Evolutionary conservation across 2,113 vertebrate genomes (phyloP).

Genomic region (Eolophus roseicapilla): DNA sequence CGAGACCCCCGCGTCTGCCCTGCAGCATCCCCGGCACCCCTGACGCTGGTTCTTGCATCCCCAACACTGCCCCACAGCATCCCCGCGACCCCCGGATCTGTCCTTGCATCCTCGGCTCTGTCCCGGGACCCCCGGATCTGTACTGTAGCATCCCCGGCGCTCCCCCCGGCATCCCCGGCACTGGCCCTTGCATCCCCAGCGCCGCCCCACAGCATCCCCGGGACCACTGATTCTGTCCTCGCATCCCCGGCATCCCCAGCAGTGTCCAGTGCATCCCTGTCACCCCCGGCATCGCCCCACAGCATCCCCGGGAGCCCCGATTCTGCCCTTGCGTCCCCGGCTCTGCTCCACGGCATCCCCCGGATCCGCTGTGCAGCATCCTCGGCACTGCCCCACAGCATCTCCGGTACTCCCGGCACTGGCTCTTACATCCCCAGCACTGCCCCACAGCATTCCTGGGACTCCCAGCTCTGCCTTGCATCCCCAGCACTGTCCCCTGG

Average conservation of each 20-base stretch:
- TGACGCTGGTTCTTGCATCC: background rate
- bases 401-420: background rate
- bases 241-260: background rate
- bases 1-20: background rate
- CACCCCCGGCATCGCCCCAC: background rate
- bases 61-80: background rate
- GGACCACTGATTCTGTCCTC: background rate
- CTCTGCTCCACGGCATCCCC: background rate
- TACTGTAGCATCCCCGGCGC: background rate
- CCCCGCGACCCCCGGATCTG: background rate
- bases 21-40: background rate
- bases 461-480: background rate
- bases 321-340: background rate
- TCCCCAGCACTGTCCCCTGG: background rate
- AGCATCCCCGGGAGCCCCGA: background rate
- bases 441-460: background rate
- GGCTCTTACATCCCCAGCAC: background rate
- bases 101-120: background rate
- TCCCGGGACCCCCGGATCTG: background rate
- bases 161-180: background rate
- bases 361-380: background rate
- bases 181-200: background rate
- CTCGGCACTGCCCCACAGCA: background rate
- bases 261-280: background rate
- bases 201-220: background rate